Base-by-base conservation (phyloP, 2,888 invertebrate genomes). In the Volucella zonaria region DNA sequence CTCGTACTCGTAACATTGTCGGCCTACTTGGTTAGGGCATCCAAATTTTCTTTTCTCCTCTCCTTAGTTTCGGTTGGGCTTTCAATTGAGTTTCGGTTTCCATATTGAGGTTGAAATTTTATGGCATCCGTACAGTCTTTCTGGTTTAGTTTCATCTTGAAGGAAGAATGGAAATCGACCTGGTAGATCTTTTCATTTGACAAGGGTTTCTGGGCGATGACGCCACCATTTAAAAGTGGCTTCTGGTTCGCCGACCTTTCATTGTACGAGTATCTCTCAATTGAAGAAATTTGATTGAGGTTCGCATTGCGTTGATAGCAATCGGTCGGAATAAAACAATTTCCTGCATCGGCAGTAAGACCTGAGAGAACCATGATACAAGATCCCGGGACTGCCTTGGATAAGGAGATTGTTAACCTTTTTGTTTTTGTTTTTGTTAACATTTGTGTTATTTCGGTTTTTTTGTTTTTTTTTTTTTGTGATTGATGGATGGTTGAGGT, bases 281-380 rank as follows among this genome's bases (percentile, higher is more conserved):
- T 67, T 77, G 43, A 18, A 62, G 59, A 43, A 52, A 45, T 76
- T 83, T 75, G 83, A 83, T 83, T 66, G 66, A 80, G 70, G 68
- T 43, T 15, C 43, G 15, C 58, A 11, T 45, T 15, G 58, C 14
- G 54, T 71, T 80, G 68, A 74, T 75, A 70, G 45, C 64, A 64
- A 76, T 59, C 70, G 52, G 64, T 64, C 47, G 66, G 47, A 75
- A 75, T 83, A 59, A 75, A 83, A 74, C 75, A 79, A 83, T 83
- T 79, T 75, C 79, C 68, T 78, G 45, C 14, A 68, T 59, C 51
- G 67, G 40, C 68, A 76, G 45, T 76, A 61, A 68, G 68, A 77
- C 15, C 12, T 12, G 45, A 62, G 54, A 31, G 31, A 31, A 31
- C 31, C 31, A 31, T 31, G 31, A 31, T 31, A 4, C 14, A 42